Base-by-base conservation (phyloP, 2,797 vertebrate species). In the Intellagama lesueurii region DNA sequence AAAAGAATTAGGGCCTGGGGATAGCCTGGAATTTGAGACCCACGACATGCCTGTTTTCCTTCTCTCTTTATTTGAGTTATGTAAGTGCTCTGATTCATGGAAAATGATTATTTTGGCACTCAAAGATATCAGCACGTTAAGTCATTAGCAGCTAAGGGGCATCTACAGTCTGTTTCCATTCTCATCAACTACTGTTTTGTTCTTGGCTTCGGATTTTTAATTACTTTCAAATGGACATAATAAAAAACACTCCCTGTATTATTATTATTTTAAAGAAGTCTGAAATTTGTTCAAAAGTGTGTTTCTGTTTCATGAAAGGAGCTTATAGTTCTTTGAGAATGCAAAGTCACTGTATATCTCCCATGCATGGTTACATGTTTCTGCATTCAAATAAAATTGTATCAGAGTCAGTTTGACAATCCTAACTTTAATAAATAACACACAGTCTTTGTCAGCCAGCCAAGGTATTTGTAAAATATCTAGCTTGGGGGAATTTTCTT, bases 381-480 rank as follows among this genome's bases (percentile, higher is more conserved):
- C 30, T 93, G 87, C 77, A 79, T 92, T 92, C 93, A 92, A 92
- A 92, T 90, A 93, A 93, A 93, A 91, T 88, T 32, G 94, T 94
- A 94, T 96, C 76, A 89, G 89, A 93, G 66, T 89, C 91, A 90
- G 69, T 91, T 95, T 80, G 83, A 92, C 89, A 91, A 90, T 77
- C 83, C 81, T 84, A 70, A 77, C 87, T 79, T 84, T 95, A 95
- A 94, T 94, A 92, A 95, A 93, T 88, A 83, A 75, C 90, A 95
- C 84, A 93, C 95, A 92, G 70, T 91, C 90, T 83, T 89, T 82
- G 88, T 94, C 93, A 92, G 90, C 89, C 76, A 86, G 78, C 85
- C 64, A 90, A 84, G 91, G 69, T 87, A 90, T 78, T 91, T 92
- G 47, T 87, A 85, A 88, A 92, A 75, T 89, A 86, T 91, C n/a